Evolutionary conservation across 2,888 invertebrate genomes (phyloP), one percentile per base, ranked within the genome.

Genomic region (Ennomos quercinarius): DNA sequence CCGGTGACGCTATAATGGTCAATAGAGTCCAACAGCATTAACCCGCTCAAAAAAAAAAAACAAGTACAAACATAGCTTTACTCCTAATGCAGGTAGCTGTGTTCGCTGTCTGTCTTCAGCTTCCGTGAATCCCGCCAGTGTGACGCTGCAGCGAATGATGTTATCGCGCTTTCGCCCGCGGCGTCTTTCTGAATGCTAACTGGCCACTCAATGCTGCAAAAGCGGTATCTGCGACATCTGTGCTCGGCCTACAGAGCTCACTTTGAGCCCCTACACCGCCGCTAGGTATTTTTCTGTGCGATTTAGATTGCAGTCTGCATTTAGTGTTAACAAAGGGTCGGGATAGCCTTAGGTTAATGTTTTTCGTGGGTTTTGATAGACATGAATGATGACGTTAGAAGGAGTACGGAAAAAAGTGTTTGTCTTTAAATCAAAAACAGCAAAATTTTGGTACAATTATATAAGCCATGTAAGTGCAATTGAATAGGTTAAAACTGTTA

Each of bases 111-210:
- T 17, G 11, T 36, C 36, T 37, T 53, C 46, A 51, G 35, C 40
- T 13, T 9, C 57, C 40, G 47, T 51, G 35, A 52, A 52, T 58
- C 5, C 9, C 5, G 5, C 0, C 71, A 38, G 63, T 74, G 64
- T 13, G 61, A 55, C 35, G 37, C 27, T 27, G 5, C 68, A 53
- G 67, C 77, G 72, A 17, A 77, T 77, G 90, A 91, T 91, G 85
- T 83, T 91, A 91, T 92, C 91, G 80, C 85, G 76, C 77, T 81
- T 74, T 56, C 74, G 86, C 91, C 87, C 76, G 86, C 86, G 90
- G 90, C 89, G 82, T 86, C 90, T 89, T 87, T 90, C 84, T 89
- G 89, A 88, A 91, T 90, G 89, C 88, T 90, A 90, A 91, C 89
- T 86, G 87, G 80, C 73, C 81, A 78, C 83, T 86, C 83, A 84